Conservation (phyloP, 2,113 vertebrate species). For the Aphyosemion australe region DNA sequence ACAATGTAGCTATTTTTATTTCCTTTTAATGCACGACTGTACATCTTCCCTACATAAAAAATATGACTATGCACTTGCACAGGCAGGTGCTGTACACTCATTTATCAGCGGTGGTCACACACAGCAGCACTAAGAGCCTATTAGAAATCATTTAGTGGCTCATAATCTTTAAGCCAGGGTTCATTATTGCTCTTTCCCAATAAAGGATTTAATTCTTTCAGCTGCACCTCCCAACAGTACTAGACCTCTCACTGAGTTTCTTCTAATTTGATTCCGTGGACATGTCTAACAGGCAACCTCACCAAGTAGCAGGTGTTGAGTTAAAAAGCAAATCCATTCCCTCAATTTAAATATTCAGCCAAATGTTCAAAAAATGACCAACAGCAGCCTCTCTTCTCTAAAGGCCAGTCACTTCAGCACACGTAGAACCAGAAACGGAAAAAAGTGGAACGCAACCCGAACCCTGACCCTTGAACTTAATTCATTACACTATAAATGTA, state of each 20-base stretch:
- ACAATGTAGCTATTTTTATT: slow-evolving; percentile 31
- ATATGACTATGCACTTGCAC: slow-evolving; percentile 35
- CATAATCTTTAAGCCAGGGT: slow-evolving; percentile 23
- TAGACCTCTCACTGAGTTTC: neutral
- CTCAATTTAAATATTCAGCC: neutral
- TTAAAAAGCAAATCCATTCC: neutral
- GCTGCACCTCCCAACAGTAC: slow-evolving; percentile 1
- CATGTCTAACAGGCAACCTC: neutral
- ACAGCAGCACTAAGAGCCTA: slow-evolving; percentile 40
- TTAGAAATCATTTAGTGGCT: slow-evolving; percentile 58
- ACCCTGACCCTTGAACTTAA: too few relatives aligned
- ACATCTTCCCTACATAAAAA: slow-evolving; percentile 20
- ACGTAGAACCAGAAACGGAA: too few relatives aligned
- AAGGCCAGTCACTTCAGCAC: too few relatives aligned
- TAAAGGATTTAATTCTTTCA: slow-evolving; percentile 15
- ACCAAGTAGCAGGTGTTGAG: neutral
- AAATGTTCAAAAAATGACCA: too few relatives aligned
- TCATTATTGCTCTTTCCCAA: slow-evolving; percentile 29
- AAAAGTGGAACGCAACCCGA: too few relatives aligned
- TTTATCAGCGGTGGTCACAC: slow-evolving; percentile 38
- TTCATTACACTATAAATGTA: too few relatives aligned
- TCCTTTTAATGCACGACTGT: slow-evolving; percentile 15
- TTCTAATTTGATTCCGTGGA: neutral
- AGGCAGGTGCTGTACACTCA: slow-evolving; percentile 36
- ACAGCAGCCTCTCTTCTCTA: too few relatives aligned